Evolutionary conservation across 2,113 vertebrate species (phyloP).

Genomic region (Ptyas mucosa): DNA sequence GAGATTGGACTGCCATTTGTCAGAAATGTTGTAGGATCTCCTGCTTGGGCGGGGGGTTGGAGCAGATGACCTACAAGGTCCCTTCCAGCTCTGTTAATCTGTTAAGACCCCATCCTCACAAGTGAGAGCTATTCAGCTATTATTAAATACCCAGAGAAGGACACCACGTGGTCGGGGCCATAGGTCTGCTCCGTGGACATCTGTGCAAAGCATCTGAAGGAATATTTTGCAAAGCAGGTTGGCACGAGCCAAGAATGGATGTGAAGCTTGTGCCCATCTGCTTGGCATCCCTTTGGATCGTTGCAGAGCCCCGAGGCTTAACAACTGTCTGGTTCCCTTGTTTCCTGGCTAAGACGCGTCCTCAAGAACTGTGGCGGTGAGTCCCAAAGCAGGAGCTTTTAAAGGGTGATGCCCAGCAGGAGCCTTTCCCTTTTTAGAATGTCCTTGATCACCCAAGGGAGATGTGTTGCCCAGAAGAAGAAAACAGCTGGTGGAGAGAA

Average conservation of each 20-base stretch:
- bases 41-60: no score
- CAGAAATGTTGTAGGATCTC: no score
- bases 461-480: slow-evolving; percentile 60
- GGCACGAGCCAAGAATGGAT: not conserved
- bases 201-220: not conserved
- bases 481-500: slow-evolving; percentile 49
- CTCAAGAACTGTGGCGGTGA: slow-evolving; percentile 1
- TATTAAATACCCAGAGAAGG: not conserved
- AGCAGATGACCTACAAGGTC: no score
- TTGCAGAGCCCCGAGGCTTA: not conserved
- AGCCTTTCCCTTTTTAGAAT: slow-evolving; percentile 34
- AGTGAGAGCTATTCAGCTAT: not conserved
- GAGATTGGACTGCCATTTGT: no score
- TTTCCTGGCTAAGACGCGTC: slow-evolving; percentile 41
- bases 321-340: slow-evolving; percentile 14
- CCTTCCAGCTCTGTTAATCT: no score
- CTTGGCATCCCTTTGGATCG: not conserved
- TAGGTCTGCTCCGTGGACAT: not conserved
- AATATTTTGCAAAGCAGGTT: not conserved
- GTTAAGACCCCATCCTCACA: not conserved
- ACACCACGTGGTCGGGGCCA: not conserved
- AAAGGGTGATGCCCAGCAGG: slow-evolving; percentile 6
- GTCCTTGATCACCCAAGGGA: slow-evolving; percentile 48
- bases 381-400: slow-evolving; percentile 36
- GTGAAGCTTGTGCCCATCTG: not conserved